Conservation (phyloP, 2,797 vertebrate genomes). For the Arrhamphus sclerolepis region DNA sequence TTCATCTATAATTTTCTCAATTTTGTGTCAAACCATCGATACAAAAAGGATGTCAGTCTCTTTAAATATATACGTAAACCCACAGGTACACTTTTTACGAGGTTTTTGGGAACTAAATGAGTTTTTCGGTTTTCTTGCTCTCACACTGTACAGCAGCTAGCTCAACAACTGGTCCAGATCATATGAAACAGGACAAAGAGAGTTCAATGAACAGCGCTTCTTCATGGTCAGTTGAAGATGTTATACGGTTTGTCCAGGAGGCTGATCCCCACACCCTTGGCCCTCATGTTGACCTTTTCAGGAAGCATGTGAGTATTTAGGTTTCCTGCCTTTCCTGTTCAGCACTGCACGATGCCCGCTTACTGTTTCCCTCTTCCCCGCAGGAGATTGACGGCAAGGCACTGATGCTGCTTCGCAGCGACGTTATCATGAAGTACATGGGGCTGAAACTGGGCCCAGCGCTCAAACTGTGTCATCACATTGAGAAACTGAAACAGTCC, state of each 20-base stretch:
- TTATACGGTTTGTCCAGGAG: conserved; percentile 91
- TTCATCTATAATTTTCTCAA: too few relatives aligned
- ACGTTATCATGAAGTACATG: conserved; percentile 97
- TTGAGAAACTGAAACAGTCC: conserved; percentile 91
- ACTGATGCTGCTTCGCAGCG: conserved; percentile 90
- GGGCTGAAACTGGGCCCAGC: conserved; percentile 94
- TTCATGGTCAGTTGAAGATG: conserved; percentile 94
- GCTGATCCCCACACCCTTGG: conserved; percentile 91
- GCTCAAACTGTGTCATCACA: conserved; percentile 92
- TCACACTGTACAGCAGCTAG: conserved; percentile 81
- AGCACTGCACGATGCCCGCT: background rate
- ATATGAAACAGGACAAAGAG: conserved; percentile 85
- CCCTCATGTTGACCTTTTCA: conserved; percentile 92
- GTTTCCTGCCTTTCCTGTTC: background rate
- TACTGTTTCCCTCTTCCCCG: conserved; percentile 31
- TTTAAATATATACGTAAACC: too few relatives aligned
- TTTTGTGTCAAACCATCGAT: too few relatives aligned
- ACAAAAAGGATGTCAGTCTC: too few relatives aligned
- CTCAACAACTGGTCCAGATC: conserved; percentile 91
- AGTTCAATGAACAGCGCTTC: conserved; percentile 75
- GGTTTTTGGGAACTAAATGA: background rate
- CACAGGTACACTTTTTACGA: too few relatives aligned
- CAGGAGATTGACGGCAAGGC: conserved; percentile 96
- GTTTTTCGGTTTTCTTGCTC: conserved; percentile 2
- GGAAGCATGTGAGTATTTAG: conserved; percentile 88